Evolutionary conservation across 2,797 vertebrate species (phyloP), one percentile per base, ranked within the genome.

Genomic region (Gymnothorax javanicus): DNA sequence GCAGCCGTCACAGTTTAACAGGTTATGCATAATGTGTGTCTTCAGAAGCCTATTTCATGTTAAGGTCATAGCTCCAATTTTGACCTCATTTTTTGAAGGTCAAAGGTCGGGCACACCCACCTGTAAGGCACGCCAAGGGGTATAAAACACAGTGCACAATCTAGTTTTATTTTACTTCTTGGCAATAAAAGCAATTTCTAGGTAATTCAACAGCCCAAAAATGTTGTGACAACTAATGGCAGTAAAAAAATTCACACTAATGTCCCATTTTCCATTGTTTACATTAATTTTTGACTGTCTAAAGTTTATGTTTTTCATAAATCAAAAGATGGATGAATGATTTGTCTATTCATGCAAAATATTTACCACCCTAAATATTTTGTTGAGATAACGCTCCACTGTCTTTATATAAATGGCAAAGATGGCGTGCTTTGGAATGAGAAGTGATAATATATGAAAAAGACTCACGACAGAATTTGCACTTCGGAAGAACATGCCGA

Each of bases 401-500:
- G 17, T 62, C 12, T 86, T 82, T 20, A 50, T 62, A 64, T 15
- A 6, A 64, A 86, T 71, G 73, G 54, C 52, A 73, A 82, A 11
- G 54, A 77, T 52, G 33, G 4, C 43, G 20, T 59, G 43, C 69
- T 56, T n/a, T 20, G 59, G 50, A 50, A 59, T 64, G 54, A 81
- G 50, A 83, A 73, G 82, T 52, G 33, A 7, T 5, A 75, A 0
- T 59, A 25, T 62, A 23, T 23, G n/a, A 67, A 75, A 86, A 79
- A 85, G 27, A 95, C 97, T 96, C 91, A 97, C 97, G 73, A 81
- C 90, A 75, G 96, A 91, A 90, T 97, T 97, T 77, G 93, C 25
- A 88, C 94, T 97, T 84, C 95, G 96, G 90, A 96, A 96, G 82
- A 97, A 92, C 92, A 97, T 96, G 73, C 97, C 97, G 56, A 96